Evolutionary conservation across 2,888 invertebrate species (phyloP).

Genomic region (Sabellastarte sp.): DNA sequence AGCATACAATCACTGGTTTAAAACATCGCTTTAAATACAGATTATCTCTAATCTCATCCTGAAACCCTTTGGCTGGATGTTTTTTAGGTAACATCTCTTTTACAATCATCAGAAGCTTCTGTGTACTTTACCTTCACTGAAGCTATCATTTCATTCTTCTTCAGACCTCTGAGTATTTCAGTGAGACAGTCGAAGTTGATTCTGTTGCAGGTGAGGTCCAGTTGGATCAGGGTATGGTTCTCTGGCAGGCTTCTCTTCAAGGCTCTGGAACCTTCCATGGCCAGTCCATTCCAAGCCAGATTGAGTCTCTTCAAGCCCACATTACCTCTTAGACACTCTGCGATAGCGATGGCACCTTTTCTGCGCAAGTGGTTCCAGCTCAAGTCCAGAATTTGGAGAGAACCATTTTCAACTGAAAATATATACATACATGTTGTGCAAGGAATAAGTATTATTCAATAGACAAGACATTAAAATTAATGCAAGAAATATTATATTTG

Average conservation of each 20-base stretch:
- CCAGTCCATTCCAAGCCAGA: background rate
- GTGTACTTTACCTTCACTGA: too few species aligned
- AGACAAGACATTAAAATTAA: too few species aligned
- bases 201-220: background rate
- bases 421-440: too few species aligned
- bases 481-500: too few species aligned
- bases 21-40: too few species aligned
- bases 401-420: background rate
- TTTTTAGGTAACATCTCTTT: too few species aligned
- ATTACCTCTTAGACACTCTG: background rate
- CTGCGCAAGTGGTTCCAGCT: background rate
- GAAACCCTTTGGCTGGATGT: too few species aligned
- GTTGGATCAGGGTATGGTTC: background rate
- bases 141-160: background rate
- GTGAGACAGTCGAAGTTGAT: background rate
- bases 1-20: too few species aligned
- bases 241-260: background rate
- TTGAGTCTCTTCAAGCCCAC: background rate
- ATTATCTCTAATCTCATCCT: too few species aligned
- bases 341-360: background rate
- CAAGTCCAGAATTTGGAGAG: background rate
- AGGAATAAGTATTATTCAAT: too few species aligned
- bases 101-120: too few species aligned
- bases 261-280: background rate
- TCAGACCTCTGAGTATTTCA: background rate